Base-by-base conservation (phyloP, 2,888 invertebrate genomes). In the Labia minor region DNA sequence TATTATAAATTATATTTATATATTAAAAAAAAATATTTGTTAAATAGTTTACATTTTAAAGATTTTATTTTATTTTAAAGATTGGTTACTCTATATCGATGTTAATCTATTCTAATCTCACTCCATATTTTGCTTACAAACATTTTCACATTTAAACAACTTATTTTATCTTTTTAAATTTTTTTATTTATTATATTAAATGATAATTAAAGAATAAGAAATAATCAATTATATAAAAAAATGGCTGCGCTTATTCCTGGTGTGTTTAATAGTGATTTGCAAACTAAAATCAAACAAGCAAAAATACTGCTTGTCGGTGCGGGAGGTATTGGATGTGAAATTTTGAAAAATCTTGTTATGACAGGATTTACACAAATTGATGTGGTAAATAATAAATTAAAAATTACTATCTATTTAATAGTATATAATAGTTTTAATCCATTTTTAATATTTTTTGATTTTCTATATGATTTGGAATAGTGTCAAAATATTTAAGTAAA, bases 251-350 rank as follows among this genome's bases (percentile, higher is more conserved):
- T 81, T 70, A 80, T 88, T 72, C 81, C 84, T 71, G 86, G 87
- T 70, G 84, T 89, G 73, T 85, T 90, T 67, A 81, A 83, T 68
- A 80, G 83, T 69, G 82, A 84, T 73, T 77, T 89, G 70, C 84
- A 85, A 70, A 82, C 86, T 73, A 81, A 84, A 64, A 84, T 92
- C 69, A 81, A 83, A 20, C 81, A 83, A 71, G 85, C 89, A 11
- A 92, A 90, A 79, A 80, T 95, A 65, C 81, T 95, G 69, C 88
- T 95, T 16, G 92, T 95, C 21, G 99, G 99, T 66, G 98, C 99
- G 73, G 99, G 99, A 71, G 99, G 99, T 68, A 99, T 99, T 74
- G 99, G 99, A 70, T 99, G 98, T 81, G 99, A 99, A 81, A 86
- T 99, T 72, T 81, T 99, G 49, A 99, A 99, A 79, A 96, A 97